Base-by-base conservation (phyloP, 2,888 invertebrate species). In the Eilema depressum region DNA sequence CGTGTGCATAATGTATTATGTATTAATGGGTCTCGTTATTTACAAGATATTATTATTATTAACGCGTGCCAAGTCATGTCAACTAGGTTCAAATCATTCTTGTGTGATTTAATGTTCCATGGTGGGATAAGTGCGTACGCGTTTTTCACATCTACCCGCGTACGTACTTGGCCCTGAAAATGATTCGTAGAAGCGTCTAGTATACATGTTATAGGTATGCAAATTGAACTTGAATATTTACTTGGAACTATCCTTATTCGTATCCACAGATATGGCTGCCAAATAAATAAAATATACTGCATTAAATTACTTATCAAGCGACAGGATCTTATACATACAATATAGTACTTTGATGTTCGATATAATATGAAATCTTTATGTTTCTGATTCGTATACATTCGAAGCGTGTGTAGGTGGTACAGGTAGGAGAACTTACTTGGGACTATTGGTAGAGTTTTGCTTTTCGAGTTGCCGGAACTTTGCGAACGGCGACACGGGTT, bases 391-490 rank as follows among this genome's bases (percentile, higher is more conserved):
- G 68, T 74, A 63, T 75, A 68, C 53, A 70, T 74, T 69, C 69
- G 72, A 74, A 68, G 68, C 69, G 69, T 61, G 57, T 53, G 57
- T 47, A 69, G 53, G 30, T n/a, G 56, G 64, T 37, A 60, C 57
- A 41, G 37, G 59, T 10, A 3, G 1, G 37, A 25, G 30, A 69
- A 91, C 96, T 97, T 96, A 98, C 98, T 97, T 97, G 93, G 98
- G 97, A 86, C 96, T 96, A 89, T 97, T 96, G 88, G 96, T 96
- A 85, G 98, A 98, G 92, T 97, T 97, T 95, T 98, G 98, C 91
- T 97, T 97, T 93, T 98, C 98, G 93, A 98, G 96, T 96, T 98
- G 98, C 92, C 97, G 97, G 96, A 98, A 98, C 96, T 98, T 98
- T 89, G 98, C 97, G 95, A 98, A 98, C 78, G 98, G 98, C 86